Base-by-base conservation (phyloP, 37 sponge, comb jelly and placozoan species). In the Spongilla lacustris region DNA sequence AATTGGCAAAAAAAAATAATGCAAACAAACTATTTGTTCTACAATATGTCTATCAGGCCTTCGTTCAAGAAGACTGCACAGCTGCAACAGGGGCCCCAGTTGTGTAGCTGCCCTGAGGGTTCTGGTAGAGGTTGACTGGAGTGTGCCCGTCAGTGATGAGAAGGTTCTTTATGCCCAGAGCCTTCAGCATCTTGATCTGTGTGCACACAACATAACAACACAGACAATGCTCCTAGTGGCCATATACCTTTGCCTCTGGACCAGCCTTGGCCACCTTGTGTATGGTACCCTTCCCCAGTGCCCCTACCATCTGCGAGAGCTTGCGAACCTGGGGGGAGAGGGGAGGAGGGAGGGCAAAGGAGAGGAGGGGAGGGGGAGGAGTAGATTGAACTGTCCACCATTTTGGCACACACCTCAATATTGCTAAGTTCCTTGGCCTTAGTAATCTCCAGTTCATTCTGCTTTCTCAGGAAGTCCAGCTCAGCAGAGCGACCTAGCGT, bases 81-180 rank as follows among this genome's bases (percentile, higher is more conserved):
- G 19, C 58, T 13, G 58, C 0, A 17, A 17, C 19, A 17, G 58
- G 14, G 11, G 58, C 19, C 11, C 58, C 58, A 58, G 58, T 17
- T 13, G 58, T 58, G 58, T 58, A 58, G 19, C 38, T 4, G 17
- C 80, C 80, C 27, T 86, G 73, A 30, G 94, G 46, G 23, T 75
- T 50, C 48, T 82, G 83, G 75, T 84, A 92, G 26, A 95, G 41
- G 78, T 95, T 92, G 76, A 95, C 30, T 3, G 93, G 93, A 27
- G 84, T 95, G 58, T 92, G 81, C 22, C 93, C 95, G 83, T 95
- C 95, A 29, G 95, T 95, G 32, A 92, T 50, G 25, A 95, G 72
- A 0, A 82, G 70, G 34, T 85, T 89, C 89, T 91, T 80, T 17
- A 95, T 50, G 0, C 95, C 95, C 1, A 95, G 95, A 30, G 86